A percentile compares a stretch with the other conserved stretches of the same genome.
phyloP scores from a whole-genome alignment of 1,140 invertebrate species.

The Hyphantria cunea region DNA sequence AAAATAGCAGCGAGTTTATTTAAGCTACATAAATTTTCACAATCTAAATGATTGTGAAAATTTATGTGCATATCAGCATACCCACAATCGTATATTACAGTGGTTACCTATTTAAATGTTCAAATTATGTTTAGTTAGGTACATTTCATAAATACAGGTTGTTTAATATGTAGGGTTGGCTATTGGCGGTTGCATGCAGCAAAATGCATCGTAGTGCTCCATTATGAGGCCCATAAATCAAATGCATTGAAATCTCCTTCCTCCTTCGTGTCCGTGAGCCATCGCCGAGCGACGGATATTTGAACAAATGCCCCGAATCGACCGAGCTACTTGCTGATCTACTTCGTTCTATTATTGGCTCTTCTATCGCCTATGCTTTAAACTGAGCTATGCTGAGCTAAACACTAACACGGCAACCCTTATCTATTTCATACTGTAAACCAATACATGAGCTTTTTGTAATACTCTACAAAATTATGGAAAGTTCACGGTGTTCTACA shows the following conservation, averaged over 20 bases:
- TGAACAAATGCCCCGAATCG: constrained; percentile 47
- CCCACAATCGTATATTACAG: no score
- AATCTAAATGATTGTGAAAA: no score
- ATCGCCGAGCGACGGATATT: constrained; percentile 59
- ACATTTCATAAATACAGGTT: constrained; percentile 31
- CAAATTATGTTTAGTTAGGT: constrained; percentile 25
- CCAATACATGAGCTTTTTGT: no score
- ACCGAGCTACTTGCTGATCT: constrained; percentile 24
- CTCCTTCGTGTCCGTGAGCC: constrained; percentile 62
- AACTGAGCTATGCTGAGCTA: neutral
- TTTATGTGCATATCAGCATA: no score
- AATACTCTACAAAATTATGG: no score
- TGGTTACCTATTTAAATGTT: constrained; percentile 21
- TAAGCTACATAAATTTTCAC: no score
- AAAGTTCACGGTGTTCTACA: no score
- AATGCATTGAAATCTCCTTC: constrained; percentile 68
- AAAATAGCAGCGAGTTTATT: no score
- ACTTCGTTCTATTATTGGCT: constrained; percentile 25
- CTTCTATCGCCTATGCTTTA: neutral
- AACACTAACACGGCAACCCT: no score
- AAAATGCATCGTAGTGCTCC: constrained; percentile 56
- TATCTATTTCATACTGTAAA: no score
- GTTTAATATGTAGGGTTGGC: constrained; percentile 30
- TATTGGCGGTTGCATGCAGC: constrained; percentile 53
- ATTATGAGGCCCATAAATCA: constrained; percentile 71